A percentile compares a stretch with the other conserved stretches of the same genome.
These are phyloP conservation scores for Leptinotarsa tumamoca DNA, from an alignment of 2,888 invertebrate genomes.

Conservation along the genomic window DNA sequence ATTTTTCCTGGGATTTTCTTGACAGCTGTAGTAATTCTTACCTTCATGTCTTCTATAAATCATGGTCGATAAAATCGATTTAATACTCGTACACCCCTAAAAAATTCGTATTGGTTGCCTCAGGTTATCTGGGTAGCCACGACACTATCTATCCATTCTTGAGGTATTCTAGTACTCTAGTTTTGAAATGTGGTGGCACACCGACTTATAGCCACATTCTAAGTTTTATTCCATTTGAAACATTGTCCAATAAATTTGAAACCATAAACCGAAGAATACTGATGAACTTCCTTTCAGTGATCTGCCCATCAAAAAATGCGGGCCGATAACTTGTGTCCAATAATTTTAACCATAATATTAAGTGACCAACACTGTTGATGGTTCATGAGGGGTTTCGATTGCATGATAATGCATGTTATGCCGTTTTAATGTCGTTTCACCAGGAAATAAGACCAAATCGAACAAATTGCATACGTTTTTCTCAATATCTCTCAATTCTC, in stretches of 20 bases:
- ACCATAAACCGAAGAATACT: not conserved
- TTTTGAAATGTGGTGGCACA: not conserved
- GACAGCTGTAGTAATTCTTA: not conserved
- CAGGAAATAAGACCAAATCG: not conserved
- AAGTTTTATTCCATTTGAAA: not conserved
- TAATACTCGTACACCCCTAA: not conserved
- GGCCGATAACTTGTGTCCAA: not conserved
- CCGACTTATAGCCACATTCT: not conserved
- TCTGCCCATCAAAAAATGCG: not conserved
- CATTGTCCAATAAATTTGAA: not conserved
- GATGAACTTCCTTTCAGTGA: not conserved
- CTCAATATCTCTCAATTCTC: too few species aligned
- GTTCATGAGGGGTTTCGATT: not conserved
- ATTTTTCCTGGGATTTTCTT: not conserved
- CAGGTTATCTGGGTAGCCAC: constrained; percentile 15
- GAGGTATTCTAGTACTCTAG: not conserved
- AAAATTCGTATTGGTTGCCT: not conserved
- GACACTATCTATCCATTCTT: not conserved
- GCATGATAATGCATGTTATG: not conserved
- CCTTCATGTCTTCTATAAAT: not conserved
- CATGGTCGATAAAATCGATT: not conserved
- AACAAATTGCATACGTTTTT: not conserved
- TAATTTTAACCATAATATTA: not conserved
- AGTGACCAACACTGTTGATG: not conserved
- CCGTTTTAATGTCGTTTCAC: not conserved